Percentiles rank a stretch among this genome's conserved stretches.
phyloP scores from a whole-genome alignment of 23 tunicate species.

The Diplosoma virens region DNA sequence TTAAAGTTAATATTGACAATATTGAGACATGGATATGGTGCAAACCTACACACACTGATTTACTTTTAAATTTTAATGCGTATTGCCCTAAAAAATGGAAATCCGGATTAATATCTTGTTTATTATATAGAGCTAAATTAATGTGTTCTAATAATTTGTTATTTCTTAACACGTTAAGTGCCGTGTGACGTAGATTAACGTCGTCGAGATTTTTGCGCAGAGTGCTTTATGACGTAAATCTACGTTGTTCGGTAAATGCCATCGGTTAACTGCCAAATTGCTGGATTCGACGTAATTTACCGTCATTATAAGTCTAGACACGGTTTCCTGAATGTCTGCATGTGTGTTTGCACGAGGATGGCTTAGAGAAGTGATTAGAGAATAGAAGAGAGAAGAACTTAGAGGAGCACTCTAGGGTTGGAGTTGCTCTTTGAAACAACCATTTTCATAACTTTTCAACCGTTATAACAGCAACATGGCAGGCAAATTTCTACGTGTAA shows the following conservation, averaged over 20 bases:
- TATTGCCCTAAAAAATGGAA: too few relatives aligned
- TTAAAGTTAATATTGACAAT: too few relatives aligned
- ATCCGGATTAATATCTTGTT: too few relatives aligned
- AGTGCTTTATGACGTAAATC: constrained; percentile 31
- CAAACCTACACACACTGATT: too few relatives aligned
- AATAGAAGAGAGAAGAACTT: background rate
- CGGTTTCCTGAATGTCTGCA: background rate
- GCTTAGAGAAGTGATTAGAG: constrained; percentile 16
- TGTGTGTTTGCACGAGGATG: constrained; percentile 12
- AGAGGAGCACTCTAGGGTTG: background rate
- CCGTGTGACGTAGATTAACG: constrained; percentile 29
- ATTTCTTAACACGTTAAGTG: constrained; percentile 27
- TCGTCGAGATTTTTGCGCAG: constrained; percentile 29
- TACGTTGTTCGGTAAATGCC: constrained; percentile 24
- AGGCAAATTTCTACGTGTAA: background rate
- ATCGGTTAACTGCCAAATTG: constrained; percentile 21
- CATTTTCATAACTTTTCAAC: background rate
- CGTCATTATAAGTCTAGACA: constrained; percentile 30
- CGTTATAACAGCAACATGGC: constrained; percentile 1
- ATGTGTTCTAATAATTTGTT: too few relatives aligned
- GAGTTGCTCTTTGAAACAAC: background rate
- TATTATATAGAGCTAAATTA: too few relatives aligned
- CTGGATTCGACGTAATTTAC: constrained; percentile 27
- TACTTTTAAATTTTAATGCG: too few relatives aligned
- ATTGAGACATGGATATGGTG: too few relatives aligned